Percentiles rank a stretch among this genome's conserved stretches.
Evolutionary conservation across 2,888 invertebrate genomes (phyloP).

Genomic region (Pachliopta kotzebuea): DNA sequence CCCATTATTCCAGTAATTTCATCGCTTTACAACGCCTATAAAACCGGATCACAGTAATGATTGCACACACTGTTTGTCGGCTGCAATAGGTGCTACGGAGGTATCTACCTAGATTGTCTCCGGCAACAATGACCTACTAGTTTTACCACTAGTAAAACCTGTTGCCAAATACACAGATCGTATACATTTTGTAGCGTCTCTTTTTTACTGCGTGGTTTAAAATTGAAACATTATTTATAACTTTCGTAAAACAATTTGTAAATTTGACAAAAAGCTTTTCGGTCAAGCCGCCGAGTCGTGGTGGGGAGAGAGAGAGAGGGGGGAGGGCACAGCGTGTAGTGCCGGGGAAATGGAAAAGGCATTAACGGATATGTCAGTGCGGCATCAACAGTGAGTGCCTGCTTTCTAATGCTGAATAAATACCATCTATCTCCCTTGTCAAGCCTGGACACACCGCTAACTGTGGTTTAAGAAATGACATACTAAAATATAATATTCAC

Average conservation of each 20-base stretch:
- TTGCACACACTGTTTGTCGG: too few relatives aligned
- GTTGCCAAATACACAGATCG: background rate
- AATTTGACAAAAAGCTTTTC: slow-evolving; percentile 45
- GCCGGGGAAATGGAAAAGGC: slow-evolving; percentile 77
- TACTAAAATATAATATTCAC: background rate
- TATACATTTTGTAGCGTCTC: background rate
- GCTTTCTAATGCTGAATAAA: slow-evolving; percentile 77
- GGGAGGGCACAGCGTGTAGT: slow-evolving; percentile 49
- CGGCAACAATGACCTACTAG: too few relatives aligned
- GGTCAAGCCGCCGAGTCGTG: slow-evolving; percentile 60
- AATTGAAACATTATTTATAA: background rate
- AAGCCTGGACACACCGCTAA: slow-evolving; percentile 46
- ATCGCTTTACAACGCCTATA: too few relatives aligned
- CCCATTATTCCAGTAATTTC: too few relatives aligned
- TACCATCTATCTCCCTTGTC: slow-evolving; percentile 64
- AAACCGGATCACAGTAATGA: too few relatives aligned
- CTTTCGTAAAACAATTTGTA: slow-evolving; percentile 15
- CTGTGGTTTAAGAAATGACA: slow-evolving; percentile 34
- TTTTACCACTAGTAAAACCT: too few relatives aligned
- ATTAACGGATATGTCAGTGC: slow-evolving; percentile 79
- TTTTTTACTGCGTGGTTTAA: background rate
- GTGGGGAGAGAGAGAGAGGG: slow-evolving; percentile 46
- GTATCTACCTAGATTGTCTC: too few relatives aligned
- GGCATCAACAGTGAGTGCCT: slow-evolving; percentile 76
- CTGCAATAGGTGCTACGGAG: too few relatives aligned